Evolutionary conservation across 2,888 invertebrate genomes (phyloP), one percentile per base, ranked within the genome.

Genomic region (Tenthredo amoena): DNA sequence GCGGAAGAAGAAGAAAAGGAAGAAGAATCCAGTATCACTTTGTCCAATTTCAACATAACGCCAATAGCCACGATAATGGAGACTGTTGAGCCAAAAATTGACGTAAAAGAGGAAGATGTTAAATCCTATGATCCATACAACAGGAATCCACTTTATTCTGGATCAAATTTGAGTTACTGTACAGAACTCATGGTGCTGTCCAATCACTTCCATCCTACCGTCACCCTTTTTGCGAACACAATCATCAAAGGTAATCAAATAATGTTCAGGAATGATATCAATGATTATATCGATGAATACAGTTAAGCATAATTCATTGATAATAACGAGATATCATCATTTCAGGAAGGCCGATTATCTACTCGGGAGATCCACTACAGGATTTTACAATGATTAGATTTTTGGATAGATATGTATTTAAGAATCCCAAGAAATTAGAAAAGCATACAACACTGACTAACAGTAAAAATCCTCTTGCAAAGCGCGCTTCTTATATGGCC

Each of bases 391-490:
- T 98, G 55, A 97, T 98, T 79, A 95, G 98, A 79, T 99, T 99
- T 93, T 94, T 99, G 74, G 99, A 99, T 91, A 95, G 99, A 71
- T 99, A 99, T 93, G 98, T 98, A 12, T 99, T 98, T 93, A 98
- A 98, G 92, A 99, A 99, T 94, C 98, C 98, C 0, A 98, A 97
- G 92, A 96, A 96, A 88, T 91, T 95, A 0, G 89, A n/a, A 84
- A 93, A 93, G 62, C 95, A 94, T 88, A 95, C 93, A 86, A 94
- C 89, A 71, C 21, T 47, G 50, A 86, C 94, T 0, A 95, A 94
- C 84, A 96, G 95, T 0, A 95, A 95, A 0, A 96, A 96, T 92
- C 96, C 96, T 0, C 95, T 97, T 84, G 96, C 96, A 0, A 94
- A 95, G 65, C 94, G 96, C 86, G 96, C 96, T 91, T 95, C 96